A percentile compares a stretch with the other conserved stretches of the same genome.
These are phyloP conservation scores for Rhea pennata DNA, from an alignment of 2,113 vertebrate species.

Conservation along the genomic window DNA sequence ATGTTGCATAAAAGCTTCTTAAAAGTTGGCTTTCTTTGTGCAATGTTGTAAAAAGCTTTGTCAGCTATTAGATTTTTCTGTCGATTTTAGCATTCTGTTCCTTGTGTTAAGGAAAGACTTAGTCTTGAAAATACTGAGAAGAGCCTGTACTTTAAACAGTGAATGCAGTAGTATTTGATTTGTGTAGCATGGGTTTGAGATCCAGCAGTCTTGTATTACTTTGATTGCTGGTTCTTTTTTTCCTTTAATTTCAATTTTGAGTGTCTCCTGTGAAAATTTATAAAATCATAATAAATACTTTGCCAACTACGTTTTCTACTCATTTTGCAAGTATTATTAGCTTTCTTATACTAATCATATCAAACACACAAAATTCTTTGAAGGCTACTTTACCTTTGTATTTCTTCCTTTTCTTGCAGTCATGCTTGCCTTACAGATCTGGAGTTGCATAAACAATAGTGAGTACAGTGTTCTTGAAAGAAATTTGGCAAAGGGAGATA, in stretches of 20 bases:
- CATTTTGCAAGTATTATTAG: neutral
- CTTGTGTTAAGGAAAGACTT: neutral
- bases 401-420: neutral
- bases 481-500: neutral
- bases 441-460: neutral
- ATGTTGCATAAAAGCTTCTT: neutral
- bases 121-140: neutral
- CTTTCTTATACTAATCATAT: neutral
- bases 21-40: neutral
- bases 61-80: neutral
- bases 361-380: neutral
- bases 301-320: neutral
- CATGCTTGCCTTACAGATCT: accelerated
- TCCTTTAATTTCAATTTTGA: neutral
- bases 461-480: neutral
- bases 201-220: neutral
- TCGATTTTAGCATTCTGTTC: neutral
- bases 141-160: neutral
- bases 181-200: neutral
- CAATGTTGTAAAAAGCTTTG: neutral
- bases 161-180: neutral
- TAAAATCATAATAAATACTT: neutral
- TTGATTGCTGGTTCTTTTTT: neutral
- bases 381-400: neutral
- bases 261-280: neutral